Percentiles rank a stretch among this genome's conserved stretches.
These are phyloP conservation scores for Drosophila dunni DNA, from an alignment of 1,140 invertebrate species.

Conservation along the genomic window DNA sequence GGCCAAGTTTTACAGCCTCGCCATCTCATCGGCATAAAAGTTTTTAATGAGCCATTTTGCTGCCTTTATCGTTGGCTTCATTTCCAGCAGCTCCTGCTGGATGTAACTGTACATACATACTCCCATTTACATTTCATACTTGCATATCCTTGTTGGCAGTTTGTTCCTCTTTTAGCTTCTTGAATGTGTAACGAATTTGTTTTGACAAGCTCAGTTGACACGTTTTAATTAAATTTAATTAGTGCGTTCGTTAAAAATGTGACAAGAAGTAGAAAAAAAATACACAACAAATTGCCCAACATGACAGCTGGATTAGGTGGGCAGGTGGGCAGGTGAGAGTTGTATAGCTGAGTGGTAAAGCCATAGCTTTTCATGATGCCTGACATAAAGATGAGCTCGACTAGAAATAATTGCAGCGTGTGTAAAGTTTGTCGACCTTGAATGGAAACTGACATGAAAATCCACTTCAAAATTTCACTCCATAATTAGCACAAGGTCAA, in stretches of 20 bases:
- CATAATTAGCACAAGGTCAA: too few relatives aligned
- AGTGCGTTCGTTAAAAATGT: conserved; percentile 59
- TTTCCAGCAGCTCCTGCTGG: background rate
- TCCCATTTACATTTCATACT: conserved; percentile 8
- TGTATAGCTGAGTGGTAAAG: conserved; percentile 15
- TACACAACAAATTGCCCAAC: conserved; percentile 41
- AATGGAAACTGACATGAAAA: conserved; percentile 3
- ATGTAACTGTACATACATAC: background rate
- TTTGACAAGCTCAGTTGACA: conserved; percentile 81
- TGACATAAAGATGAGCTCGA: conserved; percentile 33
- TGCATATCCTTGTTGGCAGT: conserved; percentile 6
- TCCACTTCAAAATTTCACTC: too few relatives aligned
- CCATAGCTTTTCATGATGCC: conserved; percentile 40
- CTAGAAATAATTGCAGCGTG: conserved; percentile 55
- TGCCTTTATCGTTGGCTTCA: conserved; percentile 38
- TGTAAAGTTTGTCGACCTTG: conserved; percentile 40
- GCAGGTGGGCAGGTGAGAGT: conserved; percentile 25
- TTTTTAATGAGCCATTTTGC: conserved; percentile 82
- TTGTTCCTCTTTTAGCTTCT: conserved; percentile 9
- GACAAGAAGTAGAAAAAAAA: conserved; percentile 20
- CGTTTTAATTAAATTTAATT: conserved; percentile 83
- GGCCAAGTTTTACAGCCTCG: conserved; percentile 56
- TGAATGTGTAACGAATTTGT: conserved; percentile 72
- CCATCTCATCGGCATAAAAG: conserved; percentile 79
- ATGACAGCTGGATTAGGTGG: conserved; percentile 40